Evolutionary conservation across 2,888 invertebrate genomes (phyloP), one percentile per base, ranked within the genome.

Genomic region (Ametastegia equiseti): DNA sequence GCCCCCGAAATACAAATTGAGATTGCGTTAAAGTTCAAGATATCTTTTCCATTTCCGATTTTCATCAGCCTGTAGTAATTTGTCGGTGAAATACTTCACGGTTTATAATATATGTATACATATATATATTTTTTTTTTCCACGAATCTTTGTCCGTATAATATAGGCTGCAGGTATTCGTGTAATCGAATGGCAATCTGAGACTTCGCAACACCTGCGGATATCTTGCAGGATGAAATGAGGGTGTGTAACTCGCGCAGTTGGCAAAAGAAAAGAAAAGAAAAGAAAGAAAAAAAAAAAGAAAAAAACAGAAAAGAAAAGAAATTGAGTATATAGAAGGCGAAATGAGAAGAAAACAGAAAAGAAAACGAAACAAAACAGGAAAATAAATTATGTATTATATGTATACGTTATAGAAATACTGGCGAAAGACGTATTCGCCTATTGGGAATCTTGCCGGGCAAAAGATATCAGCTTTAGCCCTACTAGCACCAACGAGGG

Each of bases 321-420:
- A n/a, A 47, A 47, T 4, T 4, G 47, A 39, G 27, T n/a, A 5
- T 1, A 39, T 4, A 42, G 27, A 71, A 27, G 19, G 27, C 30
- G 27, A 6, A 47, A 71, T 71, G 45, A 71, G 30, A 71, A 71
- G 45, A 45, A 71, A 71, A 71, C 47, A 71, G 42, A 45, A 19
- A 13, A 67, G 67, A 19, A 47, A 71, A 71, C 47, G 71, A 71
- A 71, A 71, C 71, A 71, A 45, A 71, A 71, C 27, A 42, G 45
- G 45, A 45, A 71, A n/a, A 71, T 71, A 71, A 71, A 71, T 71
- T n/a, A 71, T 15, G 23, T 45, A 71, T 47, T 13, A 63, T 23
- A 39, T 63, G 39, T 67, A 33, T 67, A n/a, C n/a, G n/a, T n/a
- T n/a, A 42, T 42, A 6, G n/a, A 27, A 71, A n/a, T n/a, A n/a